Evolutionary conservation across 2,797 vertebrate genomes (phyloP), one percentile per base, ranked within the genome.

Genomic region (Scarus forsteni): DNA sequence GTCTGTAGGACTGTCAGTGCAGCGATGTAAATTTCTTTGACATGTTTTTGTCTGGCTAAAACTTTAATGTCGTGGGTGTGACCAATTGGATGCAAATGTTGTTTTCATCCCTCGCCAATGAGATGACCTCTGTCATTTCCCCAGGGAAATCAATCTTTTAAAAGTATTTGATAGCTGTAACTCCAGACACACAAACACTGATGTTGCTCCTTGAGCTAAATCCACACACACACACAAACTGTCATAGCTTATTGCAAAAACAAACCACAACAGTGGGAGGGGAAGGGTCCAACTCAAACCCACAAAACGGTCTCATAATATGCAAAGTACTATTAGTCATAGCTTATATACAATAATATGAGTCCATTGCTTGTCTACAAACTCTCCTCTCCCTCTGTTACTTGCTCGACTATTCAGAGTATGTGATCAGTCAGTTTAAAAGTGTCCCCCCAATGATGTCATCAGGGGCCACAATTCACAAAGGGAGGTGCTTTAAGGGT

Each of bases 1-100:
- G 92, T 95, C 93, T 93, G 95, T 91, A 92, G 93, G 95, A 94
- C 95, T 96, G 96, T 97, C 96, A 97, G 94, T 83, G 91, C 93
- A 88, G 92, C 94, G 93, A 93, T 96, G 96, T 96, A 97, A 98
- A 98, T 97, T 96, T 96, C 96, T 97, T 96, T 97, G 97, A 97
- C 95, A 94, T 96, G 95, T 98, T 96, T 98, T 97, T 96, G 96
- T 97, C 96, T 96, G 93, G 95, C 96, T 97, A 97, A 97, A 97
- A 96, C 95, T 96, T 96, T 96, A 96, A 96, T 96, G 95, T 96
- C 93, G 94, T 95, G 93, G 96, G 95, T 94, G 95, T 96, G 95
- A 96, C 95, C 96, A 97, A 98, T 98, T 89, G 93, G 95, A 98
- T 98, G 97, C 96, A 97, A 98, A 99, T 98, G 94, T 96, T 95